phyloP scores from a whole-genome alignment of 2,888 invertebrate species.

The Cheiracanthium punctorium region DNA sequence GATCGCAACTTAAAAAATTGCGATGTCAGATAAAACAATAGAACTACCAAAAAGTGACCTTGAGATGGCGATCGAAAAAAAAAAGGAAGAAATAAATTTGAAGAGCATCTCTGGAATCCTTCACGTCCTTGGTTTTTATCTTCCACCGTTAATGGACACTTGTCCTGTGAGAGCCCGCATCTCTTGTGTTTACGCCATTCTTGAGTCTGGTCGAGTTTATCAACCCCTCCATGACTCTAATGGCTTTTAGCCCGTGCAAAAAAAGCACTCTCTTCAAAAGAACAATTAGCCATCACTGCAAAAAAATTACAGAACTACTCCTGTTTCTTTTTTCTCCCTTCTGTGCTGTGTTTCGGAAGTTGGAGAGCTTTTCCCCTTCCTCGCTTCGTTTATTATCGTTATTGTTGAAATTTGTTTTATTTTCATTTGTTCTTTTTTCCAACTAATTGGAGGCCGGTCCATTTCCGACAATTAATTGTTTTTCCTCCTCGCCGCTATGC shows the following conservation, averaged over 20 bases:
- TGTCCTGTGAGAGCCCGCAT: neutral
- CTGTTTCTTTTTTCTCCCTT: neutral
- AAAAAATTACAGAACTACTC: neutral
- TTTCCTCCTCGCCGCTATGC: neutral
- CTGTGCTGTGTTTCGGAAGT: constrained; percentile 28
- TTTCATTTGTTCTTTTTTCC: neutral
- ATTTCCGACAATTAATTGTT: constrained; percentile 23
- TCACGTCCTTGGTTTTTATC: constrained; percentile 25
- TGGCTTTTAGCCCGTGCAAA: constrained; percentile 5
- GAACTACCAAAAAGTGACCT: neutral
- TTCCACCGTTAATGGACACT: constrained; percentile 17
- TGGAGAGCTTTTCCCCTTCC: neutral
- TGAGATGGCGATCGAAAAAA: neutral
- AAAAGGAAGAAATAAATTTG: neutral
- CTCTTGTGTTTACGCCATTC: neutral
- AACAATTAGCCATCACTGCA: neutral
- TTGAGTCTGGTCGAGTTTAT: constrained; percentile 14
- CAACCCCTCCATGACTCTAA: constrained; percentile 22
- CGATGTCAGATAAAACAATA: neutral
- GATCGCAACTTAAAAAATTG: neutral
- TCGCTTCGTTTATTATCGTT: constrained; percentile 4
- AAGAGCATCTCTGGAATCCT: constrained; percentile 3
- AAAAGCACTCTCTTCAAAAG: constrained; percentile 7
- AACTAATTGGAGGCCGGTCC: constrained; percentile 24
- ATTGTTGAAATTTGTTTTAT: constrained; percentile 5